These are phyloP conservation scores for Rhinolophus sinicus DNA, from an alignment of 2,113 vertebrate species.

Conservation along the genomic window DNA sequence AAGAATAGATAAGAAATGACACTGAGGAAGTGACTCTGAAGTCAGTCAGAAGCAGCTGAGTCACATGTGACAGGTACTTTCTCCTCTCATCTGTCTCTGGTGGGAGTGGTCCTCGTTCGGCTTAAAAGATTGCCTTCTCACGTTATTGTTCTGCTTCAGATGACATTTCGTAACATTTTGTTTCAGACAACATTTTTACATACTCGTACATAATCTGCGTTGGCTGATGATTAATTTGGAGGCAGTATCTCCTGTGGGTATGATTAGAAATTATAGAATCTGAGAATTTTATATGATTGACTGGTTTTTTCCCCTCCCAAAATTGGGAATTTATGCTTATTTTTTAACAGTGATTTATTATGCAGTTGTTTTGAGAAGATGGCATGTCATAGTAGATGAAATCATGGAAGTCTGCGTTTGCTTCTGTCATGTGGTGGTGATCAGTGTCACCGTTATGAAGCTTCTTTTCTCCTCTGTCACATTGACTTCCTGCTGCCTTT, in stretches of 20 bases:
- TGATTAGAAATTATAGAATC: neutral
- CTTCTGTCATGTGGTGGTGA: neutral
- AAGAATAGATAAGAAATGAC: neutral
- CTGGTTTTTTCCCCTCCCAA: neutral
- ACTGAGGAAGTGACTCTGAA: fast-evolving
- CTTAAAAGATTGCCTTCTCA: neutral
- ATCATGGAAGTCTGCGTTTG: neutral
- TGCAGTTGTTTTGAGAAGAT: neutral
- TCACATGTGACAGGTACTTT: neutral
- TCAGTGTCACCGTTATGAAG: fast-evolving
- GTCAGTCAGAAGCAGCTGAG: fast-evolving
- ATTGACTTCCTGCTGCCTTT: neutral
- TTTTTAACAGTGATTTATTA: neutral
- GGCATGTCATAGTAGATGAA: neutral
- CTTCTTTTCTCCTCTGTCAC: neutral
- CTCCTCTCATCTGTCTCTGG: neutral
- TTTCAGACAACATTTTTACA: neutral
- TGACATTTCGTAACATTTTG: neutral
- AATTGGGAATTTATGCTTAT: neutral
- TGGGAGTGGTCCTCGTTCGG: neutral
- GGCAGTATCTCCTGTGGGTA: neutral
- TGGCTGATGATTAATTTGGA: neutral
- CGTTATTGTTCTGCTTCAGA: neutral
- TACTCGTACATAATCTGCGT: neutral
- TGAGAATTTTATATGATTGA: neutral